phyloP scores from a whole-genome alignment of 2,113 vertebrate species.

The Delphinus delphis region DNA sequence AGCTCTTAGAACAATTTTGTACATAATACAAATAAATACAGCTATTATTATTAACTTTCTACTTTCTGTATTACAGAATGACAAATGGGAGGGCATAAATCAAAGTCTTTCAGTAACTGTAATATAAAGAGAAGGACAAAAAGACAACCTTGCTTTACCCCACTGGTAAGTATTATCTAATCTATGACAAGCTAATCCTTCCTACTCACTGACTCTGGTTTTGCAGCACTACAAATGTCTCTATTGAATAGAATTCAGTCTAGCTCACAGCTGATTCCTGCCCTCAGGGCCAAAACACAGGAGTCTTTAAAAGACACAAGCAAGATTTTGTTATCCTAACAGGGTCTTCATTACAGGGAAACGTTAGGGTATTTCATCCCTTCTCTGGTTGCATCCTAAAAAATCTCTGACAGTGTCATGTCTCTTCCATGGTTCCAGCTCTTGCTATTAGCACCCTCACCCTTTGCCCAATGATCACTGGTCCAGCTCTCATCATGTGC shows the following conservation, averaged over 20 bases:
- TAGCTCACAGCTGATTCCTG: background rate
- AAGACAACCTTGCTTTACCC: background rate
- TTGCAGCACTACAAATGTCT: background rate
- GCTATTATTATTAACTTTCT: background rate
- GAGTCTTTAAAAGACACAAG: conserved; percentile 24
- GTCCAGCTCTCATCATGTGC: background rate
- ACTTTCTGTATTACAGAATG: background rate
- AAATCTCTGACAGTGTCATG: background rate
- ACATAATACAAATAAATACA: background rate
- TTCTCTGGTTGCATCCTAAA: background rate
- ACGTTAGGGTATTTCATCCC: background rate
- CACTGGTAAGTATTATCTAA: background rate
- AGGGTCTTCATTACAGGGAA: background rate
- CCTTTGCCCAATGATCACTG: background rate
- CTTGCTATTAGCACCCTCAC: background rate
- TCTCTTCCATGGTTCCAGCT: background rate
- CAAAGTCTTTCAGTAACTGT: background rate
- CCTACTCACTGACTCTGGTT: background rate
- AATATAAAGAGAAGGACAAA: background rate
- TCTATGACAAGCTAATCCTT: background rate
- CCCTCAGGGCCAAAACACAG: background rate
- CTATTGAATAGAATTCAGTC: background rate
- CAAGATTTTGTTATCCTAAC: background rate
- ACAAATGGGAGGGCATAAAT: background rate
- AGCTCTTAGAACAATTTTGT: background rate